Evolutionary conservation across 2,888 invertebrate species (phyloP).

Genomic region (Stenchaetothrips biformis): DNA sequence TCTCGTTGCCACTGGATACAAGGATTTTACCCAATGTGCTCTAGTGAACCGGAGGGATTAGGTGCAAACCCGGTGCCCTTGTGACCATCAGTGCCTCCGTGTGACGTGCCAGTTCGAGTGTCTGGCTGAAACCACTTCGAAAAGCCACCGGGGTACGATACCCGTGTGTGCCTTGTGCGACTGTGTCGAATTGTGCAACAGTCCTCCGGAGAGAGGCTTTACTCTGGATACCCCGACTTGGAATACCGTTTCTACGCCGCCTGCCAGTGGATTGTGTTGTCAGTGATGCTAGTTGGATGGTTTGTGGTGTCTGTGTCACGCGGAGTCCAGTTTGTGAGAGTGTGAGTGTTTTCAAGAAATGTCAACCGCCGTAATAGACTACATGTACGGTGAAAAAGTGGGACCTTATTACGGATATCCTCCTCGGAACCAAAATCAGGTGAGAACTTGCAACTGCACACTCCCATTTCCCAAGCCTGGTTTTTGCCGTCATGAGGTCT

Average conservation of each 20-base stretch:
- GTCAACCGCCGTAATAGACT: constrained; percentile 20
- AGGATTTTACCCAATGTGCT: background rate
- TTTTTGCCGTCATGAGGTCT: too few relatives aligned
- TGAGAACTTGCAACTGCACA: background rate
- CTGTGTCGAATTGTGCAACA: too few relatives aligned
- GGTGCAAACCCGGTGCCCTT: background rate
- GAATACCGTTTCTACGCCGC: background rate
- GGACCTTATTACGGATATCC: constrained; percentile 23
- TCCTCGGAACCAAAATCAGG: constrained; percentile 20
- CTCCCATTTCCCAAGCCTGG: too few relatives aligned
- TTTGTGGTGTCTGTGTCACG: background rate
- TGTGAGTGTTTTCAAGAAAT: constrained; percentile 19
- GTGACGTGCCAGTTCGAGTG: too few relatives aligned
- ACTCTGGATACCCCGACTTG: background rate
- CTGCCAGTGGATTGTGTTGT: background rate
- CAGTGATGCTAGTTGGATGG: constrained; percentile 17
- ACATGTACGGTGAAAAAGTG: constrained; percentile 23
- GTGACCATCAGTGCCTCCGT: too few relatives aligned
- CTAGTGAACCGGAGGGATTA: background rate
- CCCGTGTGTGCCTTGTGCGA: too few relatives aligned
- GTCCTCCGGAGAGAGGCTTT: too few relatives aligned
- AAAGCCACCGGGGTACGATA: too few relatives aligned
- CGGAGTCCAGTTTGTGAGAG: background rate
- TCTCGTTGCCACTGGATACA: background rate
- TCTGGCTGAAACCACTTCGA: too few relatives aligned